Evolutionary conservation across 37 sponge, comb jelly and placozoan species (phyloP).

Genomic region (Halisarca cf. caerulea): DNA sequence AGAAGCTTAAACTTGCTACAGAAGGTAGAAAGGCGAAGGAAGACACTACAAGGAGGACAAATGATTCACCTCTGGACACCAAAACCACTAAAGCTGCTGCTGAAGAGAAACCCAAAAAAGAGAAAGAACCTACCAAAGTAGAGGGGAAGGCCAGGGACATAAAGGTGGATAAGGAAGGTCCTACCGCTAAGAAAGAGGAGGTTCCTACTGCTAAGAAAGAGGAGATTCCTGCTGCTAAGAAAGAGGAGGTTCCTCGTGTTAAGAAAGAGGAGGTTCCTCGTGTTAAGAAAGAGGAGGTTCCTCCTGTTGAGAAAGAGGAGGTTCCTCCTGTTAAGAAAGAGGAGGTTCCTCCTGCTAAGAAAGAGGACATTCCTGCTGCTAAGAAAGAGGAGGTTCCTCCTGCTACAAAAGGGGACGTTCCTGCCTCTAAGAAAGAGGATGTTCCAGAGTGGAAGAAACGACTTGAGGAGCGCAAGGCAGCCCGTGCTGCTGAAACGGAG

Average conservation of each 20-base stretch:
- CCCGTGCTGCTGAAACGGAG: background rate
- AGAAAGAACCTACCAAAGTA: background rate
- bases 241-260: background rate
- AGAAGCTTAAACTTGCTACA: background rate
- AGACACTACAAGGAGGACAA: background rate
- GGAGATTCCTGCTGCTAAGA: background rate
- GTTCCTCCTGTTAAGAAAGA: background rate
- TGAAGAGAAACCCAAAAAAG: background rate
- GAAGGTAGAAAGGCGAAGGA: background rate
- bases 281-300: background rate
- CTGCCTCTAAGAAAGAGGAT: too few relatives aligned
- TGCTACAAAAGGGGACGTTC: background rate
- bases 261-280: background rate
- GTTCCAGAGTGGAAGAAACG: constrained; percentile 19
- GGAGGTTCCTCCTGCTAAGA: background rate
- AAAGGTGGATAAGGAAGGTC: too few relatives aligned
- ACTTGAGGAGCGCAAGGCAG: constrained; percentile 4
- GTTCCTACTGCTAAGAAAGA: background rate
- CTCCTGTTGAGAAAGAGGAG: background rate
- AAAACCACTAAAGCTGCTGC: background rate
- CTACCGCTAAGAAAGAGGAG: background rate
- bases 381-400: background rate
- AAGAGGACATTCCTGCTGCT: background rate
- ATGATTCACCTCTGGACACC: background rate
- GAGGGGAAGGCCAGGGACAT: background rate